Conservation (phyloP, 2,888 invertebrate species). For the Zaprionus obscuricornis region DNA sequence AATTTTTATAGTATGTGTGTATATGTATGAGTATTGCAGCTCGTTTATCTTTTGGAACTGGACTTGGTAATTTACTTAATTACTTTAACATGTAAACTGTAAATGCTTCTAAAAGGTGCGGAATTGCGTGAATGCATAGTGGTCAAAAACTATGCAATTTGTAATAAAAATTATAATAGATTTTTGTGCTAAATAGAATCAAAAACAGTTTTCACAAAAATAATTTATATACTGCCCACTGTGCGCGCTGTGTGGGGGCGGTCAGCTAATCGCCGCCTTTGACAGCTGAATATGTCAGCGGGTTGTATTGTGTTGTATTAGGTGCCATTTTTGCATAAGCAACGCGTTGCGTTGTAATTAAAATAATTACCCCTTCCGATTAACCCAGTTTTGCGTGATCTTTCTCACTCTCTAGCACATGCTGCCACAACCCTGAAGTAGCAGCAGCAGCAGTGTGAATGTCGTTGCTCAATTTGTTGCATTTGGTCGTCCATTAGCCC, state of each 20-base stretch:
- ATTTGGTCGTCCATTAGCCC: constrained; percentile 71
- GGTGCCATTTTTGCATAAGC: constrained; percentile 64
- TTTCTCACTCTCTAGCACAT: not conserved
- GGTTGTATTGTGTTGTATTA: constrained; percentile 36
- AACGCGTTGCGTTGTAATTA: constrained; percentile 67
- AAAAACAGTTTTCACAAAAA: no score
- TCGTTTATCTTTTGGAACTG: constrained; percentile 55
- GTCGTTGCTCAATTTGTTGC: constrained; percentile 71
- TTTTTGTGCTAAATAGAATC: no score
- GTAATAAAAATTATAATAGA: no score
- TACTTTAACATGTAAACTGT: constrained; percentile 71
- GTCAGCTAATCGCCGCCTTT: constrained; percentile 45
- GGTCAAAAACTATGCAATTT: no score
- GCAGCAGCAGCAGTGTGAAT: not conserved
- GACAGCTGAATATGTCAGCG: constrained; percentile 52
- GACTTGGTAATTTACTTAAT: constrained; percentile 77
- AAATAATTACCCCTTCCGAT: constrained; percentile 77
- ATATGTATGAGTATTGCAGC: constrained; percentile 35
- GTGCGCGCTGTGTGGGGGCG: not conserved
- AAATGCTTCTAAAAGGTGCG: constrained; percentile 58
- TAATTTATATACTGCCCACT: no score
- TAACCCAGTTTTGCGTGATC: constrained; percentile 69
- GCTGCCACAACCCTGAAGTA: no score
- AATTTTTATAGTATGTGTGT: constrained; percentile 23
- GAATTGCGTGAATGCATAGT: constrained; percentile 21